Evolutionary conservation across 2,888 invertebrate genomes (phyloP).

Genomic region (Fabriciana adippe): DNA sequence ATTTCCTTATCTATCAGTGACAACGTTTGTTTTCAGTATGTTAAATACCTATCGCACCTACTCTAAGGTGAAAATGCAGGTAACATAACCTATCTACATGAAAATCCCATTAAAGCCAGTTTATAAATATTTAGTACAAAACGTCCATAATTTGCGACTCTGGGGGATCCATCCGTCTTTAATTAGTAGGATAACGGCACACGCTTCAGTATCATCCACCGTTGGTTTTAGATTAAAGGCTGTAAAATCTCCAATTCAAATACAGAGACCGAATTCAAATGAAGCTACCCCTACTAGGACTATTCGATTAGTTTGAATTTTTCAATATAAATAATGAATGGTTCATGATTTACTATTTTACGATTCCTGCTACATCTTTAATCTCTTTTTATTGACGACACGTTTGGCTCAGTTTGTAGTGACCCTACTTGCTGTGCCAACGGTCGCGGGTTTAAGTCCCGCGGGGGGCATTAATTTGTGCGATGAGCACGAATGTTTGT

Average conservation of each 20-base stretch:
- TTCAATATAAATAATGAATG: constrained; percentile 10
- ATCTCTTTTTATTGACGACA: no score
- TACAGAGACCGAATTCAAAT: constrained; percentile 69
- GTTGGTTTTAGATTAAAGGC: constrained; percentile 74
- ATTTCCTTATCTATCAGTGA: no score
- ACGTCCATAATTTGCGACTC: constrained; percentile 28
- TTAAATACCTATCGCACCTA: neutral
- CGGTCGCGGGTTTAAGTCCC: no score
- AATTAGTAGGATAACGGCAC: constrained; percentile 68
- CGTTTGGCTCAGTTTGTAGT: no score
- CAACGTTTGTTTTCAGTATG: neutral
- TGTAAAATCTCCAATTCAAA: constrained; percentile 78
- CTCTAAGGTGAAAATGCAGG: no score
- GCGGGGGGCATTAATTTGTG: no score
- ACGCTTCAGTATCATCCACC: constrained; percentile 56
- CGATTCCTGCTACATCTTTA: no score
- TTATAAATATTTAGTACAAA: constrained; percentile 15
- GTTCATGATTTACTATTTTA: neutral
- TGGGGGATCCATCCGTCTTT: constrained; percentile 53
- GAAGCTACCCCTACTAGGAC: constrained; percentile 53
- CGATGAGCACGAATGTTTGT: no score
- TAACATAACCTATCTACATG: neutral
- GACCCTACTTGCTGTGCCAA: no score
- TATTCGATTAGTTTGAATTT: constrained; percentile 7
- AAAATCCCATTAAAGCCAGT: constrained; percentile 6